Evolutionary conservation across 2,888 invertebrate species (phyloP).

Genomic region (Agrotis puta): DNA sequence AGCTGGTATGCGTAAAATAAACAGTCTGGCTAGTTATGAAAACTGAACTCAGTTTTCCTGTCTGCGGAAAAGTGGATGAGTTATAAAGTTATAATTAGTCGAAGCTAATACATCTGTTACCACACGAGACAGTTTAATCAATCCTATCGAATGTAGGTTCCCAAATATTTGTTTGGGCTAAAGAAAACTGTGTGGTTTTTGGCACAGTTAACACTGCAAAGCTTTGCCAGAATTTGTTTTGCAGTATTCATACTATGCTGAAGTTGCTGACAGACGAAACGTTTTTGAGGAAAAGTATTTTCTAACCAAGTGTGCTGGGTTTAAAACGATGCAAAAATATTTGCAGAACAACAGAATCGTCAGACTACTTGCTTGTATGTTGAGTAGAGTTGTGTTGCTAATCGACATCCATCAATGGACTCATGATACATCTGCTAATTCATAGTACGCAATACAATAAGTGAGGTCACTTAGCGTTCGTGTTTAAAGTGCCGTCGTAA

Average conservation of each 20-base stretch:
- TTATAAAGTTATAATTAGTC: conserved; percentile 13
- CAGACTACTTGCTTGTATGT: neutral
- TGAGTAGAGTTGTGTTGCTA: conserved; percentile 14
- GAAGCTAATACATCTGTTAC: conserved; percentile 8
- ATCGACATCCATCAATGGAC: conserved; percentile 33
- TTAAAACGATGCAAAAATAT: neutral
- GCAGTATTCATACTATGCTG: conserved; percentile 21
- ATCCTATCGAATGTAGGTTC: conserved; percentile 9
- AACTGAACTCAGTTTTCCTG: conserved; percentile 31
- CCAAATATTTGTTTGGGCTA: conserved; percentile 32
- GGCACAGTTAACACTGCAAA: conserved; percentile 40
- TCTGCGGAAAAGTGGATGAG: conserved; percentile 13
- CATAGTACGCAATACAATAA: conserved; percentile 39
- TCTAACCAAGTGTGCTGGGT: neutral
- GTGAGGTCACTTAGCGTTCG: conserved; percentile 28
- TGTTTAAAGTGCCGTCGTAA: conserved; percentile 24
- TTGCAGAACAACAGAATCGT: neutral
- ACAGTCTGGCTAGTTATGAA: conserved; percentile 51
- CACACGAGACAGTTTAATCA: conserved; percentile 15
- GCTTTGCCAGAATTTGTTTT: conserved; percentile 31
- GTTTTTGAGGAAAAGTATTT: conserved; percentile 5
- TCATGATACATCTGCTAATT: conserved; percentile 29
- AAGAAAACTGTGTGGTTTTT: conserved; percentile 43
- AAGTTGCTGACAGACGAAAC: conserved; percentile 18
- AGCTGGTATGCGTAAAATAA: conserved; percentile 50